These are phyloP conservation scores for Watsonalla binaria DNA, from an alignment of 2,888 invertebrate genomes.

Conservation along the genomic window DNA sequence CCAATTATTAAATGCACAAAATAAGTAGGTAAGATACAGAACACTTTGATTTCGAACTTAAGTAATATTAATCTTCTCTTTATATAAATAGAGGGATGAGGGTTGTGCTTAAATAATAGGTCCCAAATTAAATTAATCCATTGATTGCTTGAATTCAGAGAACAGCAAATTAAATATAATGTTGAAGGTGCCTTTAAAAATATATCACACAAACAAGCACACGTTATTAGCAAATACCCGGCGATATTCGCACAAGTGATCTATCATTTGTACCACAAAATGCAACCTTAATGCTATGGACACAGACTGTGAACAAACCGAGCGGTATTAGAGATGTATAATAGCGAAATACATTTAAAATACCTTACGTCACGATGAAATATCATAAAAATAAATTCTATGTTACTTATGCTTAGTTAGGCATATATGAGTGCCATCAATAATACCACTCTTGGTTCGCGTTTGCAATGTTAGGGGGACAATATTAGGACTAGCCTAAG, in stretches of 20 bases:
- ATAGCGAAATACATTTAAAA: slow-evolving; percentile 9
- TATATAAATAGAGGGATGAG: background rate
- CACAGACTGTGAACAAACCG: slow-evolving; percentile 34
- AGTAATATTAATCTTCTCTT: slow-evolving; percentile 6
- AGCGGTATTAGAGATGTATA: slow-evolving; percentile 32
- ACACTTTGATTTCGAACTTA: slow-evolving; percentile 25
- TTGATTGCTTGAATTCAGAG: background rate
- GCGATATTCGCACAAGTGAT: slow-evolving; percentile 27
- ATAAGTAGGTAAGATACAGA: slow-evolving; percentile 21
- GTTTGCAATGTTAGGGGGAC: slow-evolving; percentile 33
- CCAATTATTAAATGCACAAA: slow-evolving; percentile 10
- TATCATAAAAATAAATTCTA: slow-evolving; percentile 58
- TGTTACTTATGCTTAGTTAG: slow-evolving; percentile 40
- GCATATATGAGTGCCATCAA: slow-evolving; percentile 20
- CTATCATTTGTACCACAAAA: slow-evolving; percentile 67
- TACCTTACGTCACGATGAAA: slow-evolving; percentile 7
- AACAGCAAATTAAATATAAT: slow-evolving; percentile 1
- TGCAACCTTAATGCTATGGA: slow-evolving; percentile 52
- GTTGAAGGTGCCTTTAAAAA: slow-evolving; percentile 24
- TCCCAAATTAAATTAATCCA: background rate
- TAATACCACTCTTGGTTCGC: slow-evolving; percentile 32
- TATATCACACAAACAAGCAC: slow-evolving; percentile 50
- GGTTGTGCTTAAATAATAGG: background rate
- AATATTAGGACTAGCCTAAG: slow-evolving; percentile 42
- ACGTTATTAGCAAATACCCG: slow-evolving; percentile 32